Evolutionary conservation across 1,140 invertebrate species (phyloP).

Genomic region (Drosophila pectinifera): DNA sequence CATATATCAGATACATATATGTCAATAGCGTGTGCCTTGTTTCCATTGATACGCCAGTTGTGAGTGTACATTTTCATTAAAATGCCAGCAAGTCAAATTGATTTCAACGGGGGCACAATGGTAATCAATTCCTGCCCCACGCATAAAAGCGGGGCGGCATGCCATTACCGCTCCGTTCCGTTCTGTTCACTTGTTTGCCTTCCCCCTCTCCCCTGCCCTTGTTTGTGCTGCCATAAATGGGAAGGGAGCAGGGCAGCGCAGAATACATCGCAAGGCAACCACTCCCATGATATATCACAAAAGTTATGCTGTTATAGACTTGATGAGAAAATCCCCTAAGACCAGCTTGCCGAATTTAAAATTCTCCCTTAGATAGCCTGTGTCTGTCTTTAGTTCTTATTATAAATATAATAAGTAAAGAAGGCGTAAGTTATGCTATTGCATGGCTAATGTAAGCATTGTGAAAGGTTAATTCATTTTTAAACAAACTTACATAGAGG

Average conservation of each 20-base stretch:
- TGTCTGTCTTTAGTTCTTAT: not conserved
- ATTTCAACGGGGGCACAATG: constrained; percentile 37
- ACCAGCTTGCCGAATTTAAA: not conserved
- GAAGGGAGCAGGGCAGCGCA: not conserved
- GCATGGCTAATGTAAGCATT: not conserved
- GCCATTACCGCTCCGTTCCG: constrained; percentile 3
- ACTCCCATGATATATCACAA: constrained; percentile 7
- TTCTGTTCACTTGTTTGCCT: constrained; percentile 20
- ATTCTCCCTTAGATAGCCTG: not conserved
- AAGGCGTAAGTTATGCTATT: not conserved
- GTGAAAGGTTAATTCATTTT: no score
- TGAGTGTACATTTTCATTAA: constrained; percentile 68
- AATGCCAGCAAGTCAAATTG: constrained; percentile 46
- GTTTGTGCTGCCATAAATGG: constrained; percentile 2
- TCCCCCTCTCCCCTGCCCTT: not conserved
- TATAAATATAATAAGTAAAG: not conserved
- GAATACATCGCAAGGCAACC: not conserved
- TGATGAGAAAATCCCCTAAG: not conserved
- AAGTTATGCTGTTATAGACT: constrained; percentile 5
- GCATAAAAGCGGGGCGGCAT: not conserved
- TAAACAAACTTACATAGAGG: no score
- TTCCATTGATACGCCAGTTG: constrained; percentile 46
- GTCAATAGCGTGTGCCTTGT: constrained; percentile 57
- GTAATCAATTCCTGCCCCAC: constrained; percentile 30
- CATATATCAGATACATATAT: constrained; percentile 8